Evolutionary conservation across 1,140 invertebrate genomes (phyloP), one percentile per base, ranked within the genome.

Genomic region (Potamilus streckersoni): DNA sequence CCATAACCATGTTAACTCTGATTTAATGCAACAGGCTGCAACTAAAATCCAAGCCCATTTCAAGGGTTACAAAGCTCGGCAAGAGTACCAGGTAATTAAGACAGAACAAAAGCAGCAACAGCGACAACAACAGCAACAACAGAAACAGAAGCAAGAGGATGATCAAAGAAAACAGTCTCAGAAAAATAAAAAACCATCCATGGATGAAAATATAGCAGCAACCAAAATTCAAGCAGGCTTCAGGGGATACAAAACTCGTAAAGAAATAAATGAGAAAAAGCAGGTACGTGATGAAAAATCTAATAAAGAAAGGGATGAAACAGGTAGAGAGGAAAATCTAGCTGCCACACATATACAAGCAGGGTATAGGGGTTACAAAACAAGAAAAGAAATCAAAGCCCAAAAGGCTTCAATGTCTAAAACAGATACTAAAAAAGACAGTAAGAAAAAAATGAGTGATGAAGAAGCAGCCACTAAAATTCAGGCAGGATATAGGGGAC

Each of bases 291-390:
- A 59, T 55, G 68, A 64, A 61, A 65, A 76, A 27, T 67, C 72
- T 59, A 72, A 76, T 16, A 76, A 76, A 59, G 57, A 66, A 55
- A 56, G 31, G 15, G 57, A 71, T n/a, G 61, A 66, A n/a, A 65
- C n/a, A 20, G 58, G 17, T 61, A 38, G 67, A 38, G 57, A 70
- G 11, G 38, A 76, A 56, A 49, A 49, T 64, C 77, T 87, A 75
- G 94, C 94, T 20, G 94, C 94, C 17, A 93, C 92, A 8, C 94
- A 93, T 84, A 95, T 95, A 71, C 94, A 95, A 86, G 93, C 94
- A 60, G 92, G 93, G 72, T 94, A 93, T 86, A 91, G 93, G 61
- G 94, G 94, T 2, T 94, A 94, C 81, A 91, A 93, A 74, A 92
- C 93, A 2, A 88, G 94, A 60, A 94, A 94, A 83, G 91, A 92